Base-by-base conservation (phyloP, 1,140 invertebrate species). In the Papilio helenus region DNA sequence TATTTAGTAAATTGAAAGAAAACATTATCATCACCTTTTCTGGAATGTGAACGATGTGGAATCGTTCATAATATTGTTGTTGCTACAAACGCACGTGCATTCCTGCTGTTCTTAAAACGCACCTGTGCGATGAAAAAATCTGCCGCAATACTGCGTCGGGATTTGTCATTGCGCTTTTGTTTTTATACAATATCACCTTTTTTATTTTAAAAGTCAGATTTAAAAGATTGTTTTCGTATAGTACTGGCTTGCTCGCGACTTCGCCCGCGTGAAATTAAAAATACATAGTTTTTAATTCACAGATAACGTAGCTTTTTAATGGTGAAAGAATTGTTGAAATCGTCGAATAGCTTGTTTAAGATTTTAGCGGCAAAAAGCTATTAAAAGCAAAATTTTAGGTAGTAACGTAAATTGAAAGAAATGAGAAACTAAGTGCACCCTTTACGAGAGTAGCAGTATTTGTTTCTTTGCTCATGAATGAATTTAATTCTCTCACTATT, bases 51-150 rank as follows among this genome's bases (percentile, higher is more conserved):
- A 18, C 4, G 46, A 4, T 49, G 16, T 49, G 16, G 46, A 20
- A 61, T 23, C 8, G 55, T 61, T 68, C 26, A 29, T 29, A 68
- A 68, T 34, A 29, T 68, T 61, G 58, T 61, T 61, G 10, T 61
- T 61, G 23, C 23, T 10, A 34, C 58, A 61, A 18, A 23, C 44
- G 44, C 42, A 49, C 72, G 20, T 46, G 72, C 72, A 74, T 26
- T 20, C 9, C 72, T 20, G n/a, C 20, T 72, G 72, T 7, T 74
- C 18, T 74, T 51, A 44, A 16, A 49, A 74, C 20, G 20, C 72
- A 74, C 72, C 72, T 74, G 72, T 74, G 18, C 71, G 16, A 5
- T 20, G 18, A 44, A 74, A 74, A 74, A 44, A 74, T 74, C 72
- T 74, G 72, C 72, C 44, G 34, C 42, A 49, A 1, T 16, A 14